These are phyloP conservation scores for Listronotus bonariensis DNA, from an alignment of 1,140 invertebrate genomes.

Conservation along the genomic window DNA sequence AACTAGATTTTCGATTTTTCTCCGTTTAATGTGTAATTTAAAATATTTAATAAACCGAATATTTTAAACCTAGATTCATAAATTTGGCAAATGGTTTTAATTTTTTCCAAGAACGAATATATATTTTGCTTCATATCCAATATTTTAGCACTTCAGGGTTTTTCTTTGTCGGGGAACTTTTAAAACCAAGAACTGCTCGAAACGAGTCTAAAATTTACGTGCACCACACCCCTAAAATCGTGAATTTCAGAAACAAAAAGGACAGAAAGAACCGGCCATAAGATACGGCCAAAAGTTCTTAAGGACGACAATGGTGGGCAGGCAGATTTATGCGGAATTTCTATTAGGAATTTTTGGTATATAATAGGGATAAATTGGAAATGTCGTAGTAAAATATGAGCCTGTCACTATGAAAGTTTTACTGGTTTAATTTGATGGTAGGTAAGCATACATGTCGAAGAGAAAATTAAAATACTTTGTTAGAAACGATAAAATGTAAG, in stretches of 20 bases:
- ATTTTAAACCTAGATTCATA: too few species aligned
- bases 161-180: conserved; percentile 24
- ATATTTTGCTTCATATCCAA: conserved; percentile 5
- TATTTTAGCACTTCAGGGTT: conserved; percentile 21
- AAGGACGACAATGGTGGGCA: conserved; percentile 25
- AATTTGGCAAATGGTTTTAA: too few species aligned
- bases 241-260: conserved; percentile 15
- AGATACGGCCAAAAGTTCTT: conserved; percentile 23
- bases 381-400: conserved; percentile 12
- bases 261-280: conserved; percentile 11
- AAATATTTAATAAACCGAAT: too few species aligned
- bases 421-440: too few species aligned
- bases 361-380: conserved; percentile 18
- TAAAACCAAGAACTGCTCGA: conserved; percentile 17
- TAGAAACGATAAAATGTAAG: too few species aligned
- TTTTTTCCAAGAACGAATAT: neutral
- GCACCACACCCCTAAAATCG: conserved; percentile 14
- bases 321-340: conserved; percentile 29
- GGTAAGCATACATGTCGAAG: too few species aligned
- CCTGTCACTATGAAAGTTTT: neutral
- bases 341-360: conserved; percentile 23
- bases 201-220: conserved; percentile 25
- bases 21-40: too few species aligned
- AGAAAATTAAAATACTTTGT: too few species aligned
- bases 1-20: too few species aligned